Evolutionary conservation across 2,797 vertebrate genomes (phyloP), one percentile per base, ranked within the genome.

Genomic region (Sibirionetta formosa): DNA sequence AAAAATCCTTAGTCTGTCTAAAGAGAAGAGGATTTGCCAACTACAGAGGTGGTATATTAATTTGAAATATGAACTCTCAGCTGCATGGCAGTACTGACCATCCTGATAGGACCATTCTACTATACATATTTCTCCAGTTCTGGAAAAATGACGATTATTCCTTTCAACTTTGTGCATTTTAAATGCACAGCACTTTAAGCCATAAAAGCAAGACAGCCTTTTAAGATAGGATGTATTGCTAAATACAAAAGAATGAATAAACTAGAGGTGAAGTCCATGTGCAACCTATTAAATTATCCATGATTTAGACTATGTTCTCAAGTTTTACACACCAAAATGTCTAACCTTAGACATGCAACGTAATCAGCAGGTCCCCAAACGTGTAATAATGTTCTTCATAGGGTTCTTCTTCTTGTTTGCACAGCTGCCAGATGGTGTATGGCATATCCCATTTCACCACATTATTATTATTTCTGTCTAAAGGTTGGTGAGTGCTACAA

Each of bases 361-460:
- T 91, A 98, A 97, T 98, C 96, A 98, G 92, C 97, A 97, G 94
- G 29, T 97, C 96, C 93, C 92, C 95, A 96, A 97, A 97, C 6
- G 58, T 96, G 86, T 92, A 92, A 91, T 93, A 88, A 89, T 72
- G 90, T 90, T 97, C 97, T 97, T 88, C 86, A 69, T 95, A 85
- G 92, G 54, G 92, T 90, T 96, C 91, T 95, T 97, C 95, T 90
- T 88, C 96, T 93, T 98, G 97, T 98, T 98, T 98, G 96, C 90
- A 97, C 98, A 98, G 98, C 98, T 98, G 98, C 95, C 94, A 97
- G 97, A 93, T 97, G 90, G 94, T 95, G 90, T 93, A 72, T 75
- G 89, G 66, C 92, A 92, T 97, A 97, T 98, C 95, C 96, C 80
- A 85, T 98, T 97, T 97, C 97, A 94, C 89, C 91, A 92, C 64